Evolutionary conservation across 2,113 vertebrate genomes (phyloP), one percentile per base, ranked within the genome.

Genomic region (Cochlearius cochlearius): DNA sequence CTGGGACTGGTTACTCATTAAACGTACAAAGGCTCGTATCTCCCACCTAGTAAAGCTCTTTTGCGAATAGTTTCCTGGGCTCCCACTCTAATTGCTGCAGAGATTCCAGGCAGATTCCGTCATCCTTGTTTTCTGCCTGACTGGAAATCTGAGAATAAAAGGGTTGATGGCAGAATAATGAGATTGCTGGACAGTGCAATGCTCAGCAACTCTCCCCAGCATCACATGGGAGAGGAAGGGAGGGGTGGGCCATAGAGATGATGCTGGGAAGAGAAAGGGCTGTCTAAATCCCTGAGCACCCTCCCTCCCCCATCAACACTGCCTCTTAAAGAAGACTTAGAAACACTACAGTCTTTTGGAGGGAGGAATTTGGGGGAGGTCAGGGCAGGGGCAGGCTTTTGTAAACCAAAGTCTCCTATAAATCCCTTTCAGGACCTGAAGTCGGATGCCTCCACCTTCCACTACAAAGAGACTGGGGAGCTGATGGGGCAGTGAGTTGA

Each of bases 101-200:
- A 89, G 92, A 97, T 98, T 92, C 95, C 96, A 89, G 69, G 71
- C 85, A 73, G 81, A 91, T 92, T 95, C 96, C 87, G 92, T 96
- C 96, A 97, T 97, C 93, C 96, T 97, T 96, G 97, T 97, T 97
- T 98, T 98, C 95, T 95, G 96, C 97, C 96, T 98, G 98, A 98
- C 90, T 94, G 94, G 92, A 86, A 98, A 97, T 97, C 95, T 90
- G 97, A 96, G 94, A 96, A 98, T 97, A 97, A 97, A 98, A 95
- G 95, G 59, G 76, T 86, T 94, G 97, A 98, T 98, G 98, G 98
- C 96, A 98, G 98, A 97, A 96, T 94, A 96, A 97, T 90, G 90
- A 75, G 92, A 88, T 86, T 79, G 75, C 80, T 91, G 96, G 97
- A 95, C 95, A 92, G 95, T 97, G 98, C 98, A 98, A 97, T 97